Percentiles rank a stretch among this genome's conserved stretches.
These are phyloP conservation scores for Mirounga angustirostris DNA, from an alignment of 2,113 vertebrate genomes.

Conservation along the genomic window DNA sequence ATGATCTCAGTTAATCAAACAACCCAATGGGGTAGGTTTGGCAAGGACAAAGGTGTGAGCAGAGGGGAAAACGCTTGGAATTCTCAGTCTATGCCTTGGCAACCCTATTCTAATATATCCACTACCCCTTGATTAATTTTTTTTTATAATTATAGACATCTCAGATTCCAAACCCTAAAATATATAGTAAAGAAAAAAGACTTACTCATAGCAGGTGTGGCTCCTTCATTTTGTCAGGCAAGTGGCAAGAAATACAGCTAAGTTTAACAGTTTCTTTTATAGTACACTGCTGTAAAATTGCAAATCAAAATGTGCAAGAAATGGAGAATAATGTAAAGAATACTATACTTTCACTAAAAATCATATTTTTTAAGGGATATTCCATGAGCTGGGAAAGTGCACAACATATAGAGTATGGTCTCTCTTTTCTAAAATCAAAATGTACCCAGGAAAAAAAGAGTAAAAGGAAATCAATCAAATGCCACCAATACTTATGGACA, in stretches of 20 bases:
- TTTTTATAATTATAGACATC: not conserved
- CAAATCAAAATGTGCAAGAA: not conserved
- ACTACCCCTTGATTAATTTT: not conserved
- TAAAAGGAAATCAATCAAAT: conserved; percentile 23
- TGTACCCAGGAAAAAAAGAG: not conserved
- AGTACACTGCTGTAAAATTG: not conserved
- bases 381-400: not conserved
- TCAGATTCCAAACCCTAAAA: conserved; percentile 33
- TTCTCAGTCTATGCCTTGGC: not conserved
- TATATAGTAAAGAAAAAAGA: not conserved
- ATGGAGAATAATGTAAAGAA: not conserved
- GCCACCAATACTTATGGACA: not conserved
- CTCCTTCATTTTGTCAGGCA: not conserved
- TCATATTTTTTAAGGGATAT: not conserved
- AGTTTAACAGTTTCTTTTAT: conserved; percentile 26
- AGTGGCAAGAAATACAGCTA: not conserved
- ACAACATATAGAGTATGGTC: not conserved
- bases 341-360: not conserved
- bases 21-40: not conserved
- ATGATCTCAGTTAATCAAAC: not conserved
- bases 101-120: not conserved
- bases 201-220: not conserved
- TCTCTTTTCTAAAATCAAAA: conserved; percentile 21
- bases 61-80: not conserved
- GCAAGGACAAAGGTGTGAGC: not conserved